phyloP scores from a whole-genome alignment of 2,888 invertebrate genomes.

The Andrena fulva region DNA sequence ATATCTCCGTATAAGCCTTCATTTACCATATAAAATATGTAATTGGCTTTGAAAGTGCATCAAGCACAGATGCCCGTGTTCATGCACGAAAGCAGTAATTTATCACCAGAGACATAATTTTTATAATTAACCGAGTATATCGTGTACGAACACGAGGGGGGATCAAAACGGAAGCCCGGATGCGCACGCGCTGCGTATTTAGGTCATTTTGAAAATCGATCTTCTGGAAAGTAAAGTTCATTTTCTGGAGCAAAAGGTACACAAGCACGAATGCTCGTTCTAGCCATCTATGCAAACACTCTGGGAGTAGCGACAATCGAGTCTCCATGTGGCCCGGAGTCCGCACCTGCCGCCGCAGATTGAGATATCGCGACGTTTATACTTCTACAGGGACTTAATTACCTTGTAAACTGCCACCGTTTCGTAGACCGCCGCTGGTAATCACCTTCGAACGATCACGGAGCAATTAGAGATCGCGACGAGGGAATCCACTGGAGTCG shows the following conservation, averaged over 20 bases:
- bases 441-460: slow-evolving; percentile 37
- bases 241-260: background rate
- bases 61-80: too few species aligned
- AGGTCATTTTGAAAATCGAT: too few species aligned
- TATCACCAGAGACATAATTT: too few species aligned
- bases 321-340: slow-evolving; percentile 1
- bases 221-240: too few species aligned
- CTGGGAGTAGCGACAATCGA: background rate
- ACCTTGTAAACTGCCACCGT: slow-evolving; percentile 12
- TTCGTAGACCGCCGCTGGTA: slow-evolving; percentile 8
- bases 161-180: too few species aligned
- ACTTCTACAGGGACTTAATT: background rate
- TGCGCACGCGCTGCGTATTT: too few species aligned
- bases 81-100: too few species aligned
- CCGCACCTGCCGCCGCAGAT: slow-evolving; percentile 27
- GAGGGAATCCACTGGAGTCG: background rate
- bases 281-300: background rate
- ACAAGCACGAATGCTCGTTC: background rate
- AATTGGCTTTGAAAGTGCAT: too few species aligned
- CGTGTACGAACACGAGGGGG: too few species aligned
- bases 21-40: too few species aligned
- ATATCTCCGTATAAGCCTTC: too few species aligned
- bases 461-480: slow-evolving; percentile 36
- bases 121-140: too few species aligned
- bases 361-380: slow-evolving; percentile 40